Evolutionary conservation across 2,888 invertebrate species (phyloP).

Genomic region (Hirtodrosophila trivittata): DNA sequence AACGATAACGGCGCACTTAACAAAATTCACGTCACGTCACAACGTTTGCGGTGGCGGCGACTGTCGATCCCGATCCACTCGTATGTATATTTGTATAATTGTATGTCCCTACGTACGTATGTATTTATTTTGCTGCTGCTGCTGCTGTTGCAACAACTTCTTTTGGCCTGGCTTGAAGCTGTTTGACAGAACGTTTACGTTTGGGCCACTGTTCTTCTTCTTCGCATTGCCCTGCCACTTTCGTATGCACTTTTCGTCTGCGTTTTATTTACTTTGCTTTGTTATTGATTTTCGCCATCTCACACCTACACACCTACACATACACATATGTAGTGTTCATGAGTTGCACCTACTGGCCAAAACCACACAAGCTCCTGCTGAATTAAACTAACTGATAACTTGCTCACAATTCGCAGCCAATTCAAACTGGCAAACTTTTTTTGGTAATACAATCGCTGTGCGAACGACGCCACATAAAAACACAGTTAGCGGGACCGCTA

Average conservation of each 20-base stretch:
- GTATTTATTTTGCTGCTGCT: slow-evolving; percentile 27
- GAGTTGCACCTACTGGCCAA: slow-evolving; percentile 16
- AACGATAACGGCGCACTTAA: slow-evolving; percentile 57
- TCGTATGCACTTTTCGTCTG: slow-evolving; percentile 63
- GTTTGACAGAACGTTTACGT: slow-evolving; percentile 40
- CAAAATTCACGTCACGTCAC: slow-evolving; percentile 75
- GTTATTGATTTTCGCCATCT: slow-evolving; percentile 74
- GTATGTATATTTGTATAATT: slow-evolving; percentile 7
- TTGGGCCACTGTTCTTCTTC: slow-evolving; percentile 33
- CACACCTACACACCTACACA: slow-evolving; percentile 45
- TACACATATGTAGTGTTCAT: slow-evolving; percentile 16
- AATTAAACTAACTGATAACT: slow-evolving; percentile 27
- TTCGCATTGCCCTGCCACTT: slow-evolving; percentile 30
- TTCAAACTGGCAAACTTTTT: slow-evolving; percentile 24
- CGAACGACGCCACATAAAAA: slow-evolving; percentile 39
- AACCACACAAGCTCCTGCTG: slow-evolving; percentile 14
- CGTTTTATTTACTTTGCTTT: slow-evolving; percentile 76
- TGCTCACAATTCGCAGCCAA: slow-evolving; percentile 16
- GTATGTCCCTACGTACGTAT: slow-evolving; percentile 8
- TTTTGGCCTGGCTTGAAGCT: slow-evolving; percentile 43
- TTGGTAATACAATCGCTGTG: slow-evolving; percentile 28
- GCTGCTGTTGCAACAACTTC: slow-evolving; percentile 14
- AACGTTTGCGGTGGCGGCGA: slow-evolving; percentile 27
- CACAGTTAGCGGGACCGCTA: slow-evolving; percentile 18
- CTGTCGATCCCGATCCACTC: slow-evolving; percentile 20